Base-by-base conservation (phyloP, 2,888 invertebrate genomes). In the Erpobdella octoculata region DNA sequence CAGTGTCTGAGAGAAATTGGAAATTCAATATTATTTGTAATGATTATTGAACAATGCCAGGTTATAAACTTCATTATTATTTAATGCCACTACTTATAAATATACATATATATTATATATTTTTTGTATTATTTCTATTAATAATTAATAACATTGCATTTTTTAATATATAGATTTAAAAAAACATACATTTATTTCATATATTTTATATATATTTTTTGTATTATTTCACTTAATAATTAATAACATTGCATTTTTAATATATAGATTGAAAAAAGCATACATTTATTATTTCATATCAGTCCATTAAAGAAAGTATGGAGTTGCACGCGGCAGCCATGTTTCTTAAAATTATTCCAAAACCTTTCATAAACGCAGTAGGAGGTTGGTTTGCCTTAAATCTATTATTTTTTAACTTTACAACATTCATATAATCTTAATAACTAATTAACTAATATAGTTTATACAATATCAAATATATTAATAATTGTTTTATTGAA, bases 301-400 rank as follows among this genome's bases (percentile, higher is more conserved):
- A 72, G 72, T 61, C 70, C 25, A 94, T 95, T 81, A 95, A 96
- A 81, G 96, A 97, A 85, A 93, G 94, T n/a, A 91, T 91, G 74
- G 96, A 97, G 84, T 85, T 97, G 71, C 85, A 95, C 21, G 93
- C 94, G 83, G 94, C 96, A 0, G 95, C 94, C 0, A 91, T 96
- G 0, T 97, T 96, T 85, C 95, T 95, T 84, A 94, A 93, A 82
- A 92, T 93, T 77, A 87, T 97, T 72, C 96, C 96, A 1, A 86
- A 93, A 73, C 94, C 95, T 0, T 92, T 88, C 82, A n/a, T 2
- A 33, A 67, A 41, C 18, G 41, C 9, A 41, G 18, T 9, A 41
- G 41, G 41, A 9, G 9, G 41, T 9, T 41, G 41, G 9, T 41
- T 12, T 41, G n/a, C n/a, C n/a, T n/a, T n/a, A n/a, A n/a, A n/a